Conservation (phyloP, 2,797 vertebrate genomes). For the Neopelma chrysocephalum region DNA sequence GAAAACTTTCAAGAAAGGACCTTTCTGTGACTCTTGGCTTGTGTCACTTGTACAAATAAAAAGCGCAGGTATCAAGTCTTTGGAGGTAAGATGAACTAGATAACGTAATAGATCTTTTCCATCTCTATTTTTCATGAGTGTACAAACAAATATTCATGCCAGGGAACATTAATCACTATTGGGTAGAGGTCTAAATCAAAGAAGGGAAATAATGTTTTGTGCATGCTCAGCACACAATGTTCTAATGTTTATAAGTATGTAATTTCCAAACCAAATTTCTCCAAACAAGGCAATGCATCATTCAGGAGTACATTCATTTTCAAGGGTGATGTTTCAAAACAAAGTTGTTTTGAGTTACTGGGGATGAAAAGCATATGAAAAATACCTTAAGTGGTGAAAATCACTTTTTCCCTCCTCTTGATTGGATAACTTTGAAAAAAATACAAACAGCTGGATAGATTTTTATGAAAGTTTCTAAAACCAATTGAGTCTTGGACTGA, state of each 20-base stretch:
- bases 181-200: conserved; percentile 41
- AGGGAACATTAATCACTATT: conserved; percentile 41
- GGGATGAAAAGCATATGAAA: neutral
- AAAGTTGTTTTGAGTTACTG: conserved; percentile 23
- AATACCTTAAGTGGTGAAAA: conserved; percentile 14
- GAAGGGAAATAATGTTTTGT: conserved; percentile 16
- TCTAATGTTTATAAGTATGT: conserved; percentile 43
- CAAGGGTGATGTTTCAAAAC: conserved; percentile 35
- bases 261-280: conserved; percentile 67
- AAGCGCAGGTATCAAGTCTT: neutral
- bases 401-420: neutral
- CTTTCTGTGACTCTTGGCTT: neutral
- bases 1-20: neutral
- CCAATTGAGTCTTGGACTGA: neutral
- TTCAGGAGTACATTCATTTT: neutral
- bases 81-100: neutral
- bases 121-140: conserved; percentile 27
- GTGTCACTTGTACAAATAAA: neutral
- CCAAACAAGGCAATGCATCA: conserved; percentile 46
- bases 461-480: conserved; percentile 37
- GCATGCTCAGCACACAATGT: conserved; percentile 30
- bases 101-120: neutral
- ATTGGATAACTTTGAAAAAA: neutral
- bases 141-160: conserved; percentile 25
- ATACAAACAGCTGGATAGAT: neutral